These are phyloP conservation scores for Corythornis cristatus DNA, from an alignment of 2,113 vertebrate genomes.

Conservation along the genomic window DNA sequence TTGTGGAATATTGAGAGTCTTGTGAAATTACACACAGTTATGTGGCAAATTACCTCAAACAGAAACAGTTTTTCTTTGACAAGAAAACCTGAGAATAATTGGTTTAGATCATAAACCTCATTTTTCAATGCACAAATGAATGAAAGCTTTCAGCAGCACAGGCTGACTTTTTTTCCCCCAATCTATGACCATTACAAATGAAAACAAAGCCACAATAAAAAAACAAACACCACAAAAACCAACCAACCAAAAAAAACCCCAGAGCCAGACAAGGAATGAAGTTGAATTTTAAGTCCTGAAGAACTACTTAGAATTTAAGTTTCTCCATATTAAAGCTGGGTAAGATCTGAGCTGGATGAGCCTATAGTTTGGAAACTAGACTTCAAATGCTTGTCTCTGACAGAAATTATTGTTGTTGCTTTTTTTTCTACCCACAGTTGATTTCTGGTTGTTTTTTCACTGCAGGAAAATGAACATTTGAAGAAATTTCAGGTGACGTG, in stretches of 20 bases:
- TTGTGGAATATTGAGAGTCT: background rate
- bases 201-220: background rate
- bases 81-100: background rate
- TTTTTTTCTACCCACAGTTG: background rate
- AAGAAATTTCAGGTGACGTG: constrained; percentile 98
- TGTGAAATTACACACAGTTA: background rate
- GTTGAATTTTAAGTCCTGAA: background rate
- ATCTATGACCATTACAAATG: background rate
- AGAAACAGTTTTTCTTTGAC: background rate
- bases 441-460: background rate
- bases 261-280: background rate
- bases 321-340: background rate
- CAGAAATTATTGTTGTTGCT: background rate
- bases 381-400: rapidly evolving
- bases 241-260: too few relatives aligned
- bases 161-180: background rate
- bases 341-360: background rate
- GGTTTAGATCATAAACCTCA: background rate
- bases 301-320: background rate
- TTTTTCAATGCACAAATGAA: background rate
- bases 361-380: background rate
- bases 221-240: too few relatives aligned
- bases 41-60: background rate
- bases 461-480: constrained; percentile 93
- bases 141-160: background rate